Evolutionary conservation across 1,140 invertebrate species (phyloP).

Genomic region (Drosophila insularis): DNA sequence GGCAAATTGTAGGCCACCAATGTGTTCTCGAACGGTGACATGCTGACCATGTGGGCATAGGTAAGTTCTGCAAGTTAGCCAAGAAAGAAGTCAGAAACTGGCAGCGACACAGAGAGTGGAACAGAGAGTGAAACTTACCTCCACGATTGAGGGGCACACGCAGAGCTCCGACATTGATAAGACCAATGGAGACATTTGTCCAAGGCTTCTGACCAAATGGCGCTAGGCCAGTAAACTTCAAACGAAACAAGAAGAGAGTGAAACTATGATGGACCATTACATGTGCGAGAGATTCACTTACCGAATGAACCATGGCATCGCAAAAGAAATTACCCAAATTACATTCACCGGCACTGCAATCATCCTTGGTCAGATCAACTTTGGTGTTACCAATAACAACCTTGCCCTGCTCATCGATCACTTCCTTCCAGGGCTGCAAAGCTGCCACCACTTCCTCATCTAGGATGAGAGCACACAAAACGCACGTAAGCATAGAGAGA

Average conservation of each 20-base stretch:
- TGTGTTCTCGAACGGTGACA: slow-evolving; percentile 88
- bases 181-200: slow-evolving; percentile 87
- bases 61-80: slow-evolving; percentile 84
- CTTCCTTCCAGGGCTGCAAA: slow-evolving; percentile 85
- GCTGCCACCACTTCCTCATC: slow-evolving; percentile 82
- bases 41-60: slow-evolving; percentile 86
- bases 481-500: neutral
- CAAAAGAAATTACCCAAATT: slow-evolving; percentile 90
- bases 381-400: slow-evolving; percentile 84
- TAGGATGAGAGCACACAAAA: slow-evolving; percentile 36
- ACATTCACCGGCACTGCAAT: slow-evolving; percentile 87
- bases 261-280: too few relatives aligned
- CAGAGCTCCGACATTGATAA: slow-evolving; percentile 88
- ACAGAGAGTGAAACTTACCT: slow-evolving; percentile 74
- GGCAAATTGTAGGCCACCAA: slow-evolving; percentile 86
- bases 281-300: slow-evolving; percentile 30
- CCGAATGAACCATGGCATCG: slow-evolving; percentile 87
- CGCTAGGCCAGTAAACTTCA: slow-evolving; percentile 64
- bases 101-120: neutral
- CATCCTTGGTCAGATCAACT: slow-evolving; percentile 84
- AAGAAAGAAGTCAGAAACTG: neutral
- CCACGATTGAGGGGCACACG: slow-evolving; percentile 84
- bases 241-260: neutral
- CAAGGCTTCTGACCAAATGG: slow-evolving; percentile 82
- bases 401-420: slow-evolving; percentile 85